Base-by-base conservation (phyloP, 1,140 invertebrate species). In the Pseudomyrmex pallidus region DNA sequence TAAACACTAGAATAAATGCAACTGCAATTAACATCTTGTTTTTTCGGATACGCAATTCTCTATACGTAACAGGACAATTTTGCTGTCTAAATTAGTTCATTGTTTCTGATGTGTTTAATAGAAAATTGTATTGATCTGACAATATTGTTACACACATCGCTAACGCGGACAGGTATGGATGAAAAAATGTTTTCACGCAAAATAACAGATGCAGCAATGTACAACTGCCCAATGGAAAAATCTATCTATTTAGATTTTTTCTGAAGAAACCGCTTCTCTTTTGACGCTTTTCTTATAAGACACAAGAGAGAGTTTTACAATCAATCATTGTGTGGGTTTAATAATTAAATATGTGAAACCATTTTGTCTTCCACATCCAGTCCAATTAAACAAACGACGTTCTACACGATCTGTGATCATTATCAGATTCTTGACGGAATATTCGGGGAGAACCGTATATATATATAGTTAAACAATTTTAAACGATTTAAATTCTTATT, bases 341-440 rank as follows among this genome's bases (percentile, higher is more conserved):
- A 57, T 44, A 13, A 15, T 54, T 70, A 7, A 17, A 44, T 1
- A 7, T 8, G 44, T 62, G 20, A 62, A 62, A 74, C 61, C 46
- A 50, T 50, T 50, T 35, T 12, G 9, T 62, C 35, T 25, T 50
- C 35, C 17, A 44, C 17, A 44, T 74, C 70, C 35, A 20, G 20
- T 48, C 9, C 12, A 62, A 35, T 22, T n/a, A 50, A 74, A 20
- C 15, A 78, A 77, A 56, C 63, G 70, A 88, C 70, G 82, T 87
- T 87, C 56, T 84, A 80, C 54, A 80, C 54, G 83, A 85, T 88
- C 87, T 88, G 87, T 89, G 87, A 89, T 89, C 63, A 83, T 64
- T 74, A 85, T 86, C 74, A 88, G 61, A 88, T 76, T 86, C 59
- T 85, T 76, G 68, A 87, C 57, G 83, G 68, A 74, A 82, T 48